Evolutionary conservation across 2,888 invertebrate species (phyloP).

Genomic region (Chalcis sispes): DNA sequence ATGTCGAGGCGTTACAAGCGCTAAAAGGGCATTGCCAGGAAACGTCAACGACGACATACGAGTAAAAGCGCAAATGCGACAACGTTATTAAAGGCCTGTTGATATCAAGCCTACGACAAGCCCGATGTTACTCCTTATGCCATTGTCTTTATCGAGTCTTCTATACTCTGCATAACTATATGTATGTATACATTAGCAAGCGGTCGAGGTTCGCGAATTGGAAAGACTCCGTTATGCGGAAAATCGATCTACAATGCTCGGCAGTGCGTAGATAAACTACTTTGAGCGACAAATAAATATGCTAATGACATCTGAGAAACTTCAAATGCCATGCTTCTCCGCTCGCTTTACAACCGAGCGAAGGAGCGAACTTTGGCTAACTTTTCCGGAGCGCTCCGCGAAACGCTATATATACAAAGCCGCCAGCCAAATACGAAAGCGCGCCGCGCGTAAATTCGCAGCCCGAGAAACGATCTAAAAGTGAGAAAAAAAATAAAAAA

Average conservation of each 20-base stretch:
- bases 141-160: slow-evolving; percentile 22
- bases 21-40: too few species aligned
- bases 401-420: background rate
- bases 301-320: slow-evolving; percentile 71
- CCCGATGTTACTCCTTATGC: background rate
- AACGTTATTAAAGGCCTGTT: slow-evolving; percentile 13
- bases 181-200: background rate
- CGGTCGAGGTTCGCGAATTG: slow-evolving; percentile 13
- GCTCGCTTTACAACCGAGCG: slow-evolving; percentile 63
- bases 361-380: slow-evolving; percentile 70
- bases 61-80: background rate
- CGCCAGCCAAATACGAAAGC: slow-evolving; percentile 4
- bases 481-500: slow-evolving; percentile 51
- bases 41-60: too few species aligned
- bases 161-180: too few species aligned
- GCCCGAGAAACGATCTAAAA: slow-evolving; percentile 49
- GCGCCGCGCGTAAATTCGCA: slow-evolving; percentile 26
- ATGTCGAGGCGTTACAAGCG: background rate
- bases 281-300: slow-evolving; percentile 73
- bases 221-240: slow-evolving; percentile 56
- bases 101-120: background rate
- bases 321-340: slow-evolving; percentile 71
- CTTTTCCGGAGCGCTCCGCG: slow-evolving; percentile 61
- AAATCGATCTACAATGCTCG: slow-evolving; percentile 61
- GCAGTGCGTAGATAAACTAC: slow-evolving; percentile 62